phyloP scores from a whole-genome alignment of 2,113 vertebrate genomes.

The Jaculus jaculus region DNA sequence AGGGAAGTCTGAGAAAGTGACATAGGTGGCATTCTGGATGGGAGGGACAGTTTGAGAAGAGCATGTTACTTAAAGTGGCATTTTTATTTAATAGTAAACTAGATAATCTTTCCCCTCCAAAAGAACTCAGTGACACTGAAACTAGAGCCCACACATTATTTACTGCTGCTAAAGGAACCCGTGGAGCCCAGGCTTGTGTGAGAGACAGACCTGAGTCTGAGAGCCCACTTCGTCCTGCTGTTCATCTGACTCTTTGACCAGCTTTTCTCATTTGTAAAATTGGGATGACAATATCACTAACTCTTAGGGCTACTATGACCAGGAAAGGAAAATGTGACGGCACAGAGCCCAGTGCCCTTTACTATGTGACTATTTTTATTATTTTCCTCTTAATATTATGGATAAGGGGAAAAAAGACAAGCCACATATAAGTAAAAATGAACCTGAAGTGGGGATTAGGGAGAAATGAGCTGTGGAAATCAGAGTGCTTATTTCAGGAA shows the following conservation, averaged over 20 bases:
- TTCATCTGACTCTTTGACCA: background rate
- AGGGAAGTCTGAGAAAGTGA: background rate
- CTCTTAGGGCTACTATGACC: background rate
- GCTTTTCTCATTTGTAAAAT: slow-evolving; percentile 11
- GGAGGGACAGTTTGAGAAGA: background rate
- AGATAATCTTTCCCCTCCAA: background rate
- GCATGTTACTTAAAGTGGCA: background rate
- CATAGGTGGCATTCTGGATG: background rate
- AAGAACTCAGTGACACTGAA: background rate
- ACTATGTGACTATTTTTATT: background rate
- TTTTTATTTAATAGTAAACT: background rate
- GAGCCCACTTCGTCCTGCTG: background rate
- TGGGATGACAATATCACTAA: background rate
- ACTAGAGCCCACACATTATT: background rate
- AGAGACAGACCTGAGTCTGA: background rate
- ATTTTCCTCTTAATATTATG: background rate
- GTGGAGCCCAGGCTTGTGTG: background rate
- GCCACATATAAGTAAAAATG: background rate
- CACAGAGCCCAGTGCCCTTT: background rate
- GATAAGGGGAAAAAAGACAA: background rate
- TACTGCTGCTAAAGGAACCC: background rate
- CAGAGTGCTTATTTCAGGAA: background rate
- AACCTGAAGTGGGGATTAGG: background rate
- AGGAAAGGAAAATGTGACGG: background rate
- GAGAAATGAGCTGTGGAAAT: background rate